Evolutionary conservation across 2,888 invertebrate species (phyloP), one percentile per base, ranked within the genome.

Genomic region (Pammene aurita): DNA sequence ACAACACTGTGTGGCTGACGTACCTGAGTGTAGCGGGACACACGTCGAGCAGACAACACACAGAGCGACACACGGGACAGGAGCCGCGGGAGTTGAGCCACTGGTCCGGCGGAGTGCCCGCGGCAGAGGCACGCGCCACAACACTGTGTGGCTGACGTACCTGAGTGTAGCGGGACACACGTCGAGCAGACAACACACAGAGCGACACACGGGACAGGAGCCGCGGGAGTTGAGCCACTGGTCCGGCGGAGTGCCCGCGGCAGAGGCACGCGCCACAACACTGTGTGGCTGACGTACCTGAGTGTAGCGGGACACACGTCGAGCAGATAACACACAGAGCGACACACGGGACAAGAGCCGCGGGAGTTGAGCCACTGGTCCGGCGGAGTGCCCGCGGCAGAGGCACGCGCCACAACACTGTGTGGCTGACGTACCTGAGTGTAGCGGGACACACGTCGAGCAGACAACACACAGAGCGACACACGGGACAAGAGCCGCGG

Each of bases 21-120:
- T 10, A 98, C 98, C 98, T 98, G 94, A 98, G 95, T 34, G 14
- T 52, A 2, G 55, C 55, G 14, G 55, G 55, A 38, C 55, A 38
- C 35, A 55, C 55, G 55, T 55, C 55, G 14, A 55, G 55, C 55
- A 55, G 55, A 38, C 55, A 55, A 38, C 55, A 55, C 35, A 55
- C 55, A 38, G 55, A 35, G 55, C 55, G 35, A 10, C 55, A 55
- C 14, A 55, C 55, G 35, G 55, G 35, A 38, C 41, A 41, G 41
- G 41, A 41, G 41, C 41, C 41, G 41, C 41, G 41, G 9, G 41
- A 6, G 9, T 5, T 2, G 9, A 41, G 41, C 41, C 9, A 41
- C 41, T 9, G 41, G 9, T 41, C 41, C 7, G 41, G 41, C 41
- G 41, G 41, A 6, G 10, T 6, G 4, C 35, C n/a, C n/a, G n/a